phyloP scores from a whole-genome alignment of 2,113 vertebrate genomes.

The Tamias sibiricus region DNA sequence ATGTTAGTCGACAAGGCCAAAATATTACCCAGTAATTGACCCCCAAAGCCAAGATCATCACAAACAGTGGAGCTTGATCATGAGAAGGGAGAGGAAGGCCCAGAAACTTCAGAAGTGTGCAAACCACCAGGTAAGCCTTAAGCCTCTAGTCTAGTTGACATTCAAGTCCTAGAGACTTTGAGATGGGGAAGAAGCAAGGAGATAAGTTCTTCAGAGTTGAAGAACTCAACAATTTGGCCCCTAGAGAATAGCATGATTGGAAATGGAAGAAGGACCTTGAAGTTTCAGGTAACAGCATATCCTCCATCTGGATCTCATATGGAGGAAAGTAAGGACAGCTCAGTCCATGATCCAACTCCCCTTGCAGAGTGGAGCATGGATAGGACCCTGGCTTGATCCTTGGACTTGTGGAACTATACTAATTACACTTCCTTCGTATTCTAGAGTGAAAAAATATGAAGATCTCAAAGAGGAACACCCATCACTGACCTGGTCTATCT shows the following conservation, averaged over 20 bases:
- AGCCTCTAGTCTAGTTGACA: not conserved
- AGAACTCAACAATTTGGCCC: not conserved
- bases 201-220: not conserved
- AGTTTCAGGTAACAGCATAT: not conserved
- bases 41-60: conserved; percentile 44
- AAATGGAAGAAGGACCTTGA: not conserved
- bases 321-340: not conserved
- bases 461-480: not conserved
- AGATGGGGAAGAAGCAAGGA: not conserved
- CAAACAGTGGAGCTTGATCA: not conserved
- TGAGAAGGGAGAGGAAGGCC: not conserved
- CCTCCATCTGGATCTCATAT: not conserved
- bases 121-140: not conserved
- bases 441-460: not conserved
- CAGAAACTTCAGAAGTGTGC: not conserved
- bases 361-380: not conserved
- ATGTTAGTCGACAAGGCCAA: conserved; percentile 40
- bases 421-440: not conserved
- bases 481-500: not conserved
- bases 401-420: not conserved
- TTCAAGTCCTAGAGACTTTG: not conserved
- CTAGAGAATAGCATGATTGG: not conserved
- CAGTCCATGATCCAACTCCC: not conserved
- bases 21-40: not conserved
- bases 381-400: not conserved